These are phyloP conservation scores for Stomatorhinus walkeri DNA, from an alignment of 2,797 vertebrate genomes.

Conservation along the genomic window DNA sequence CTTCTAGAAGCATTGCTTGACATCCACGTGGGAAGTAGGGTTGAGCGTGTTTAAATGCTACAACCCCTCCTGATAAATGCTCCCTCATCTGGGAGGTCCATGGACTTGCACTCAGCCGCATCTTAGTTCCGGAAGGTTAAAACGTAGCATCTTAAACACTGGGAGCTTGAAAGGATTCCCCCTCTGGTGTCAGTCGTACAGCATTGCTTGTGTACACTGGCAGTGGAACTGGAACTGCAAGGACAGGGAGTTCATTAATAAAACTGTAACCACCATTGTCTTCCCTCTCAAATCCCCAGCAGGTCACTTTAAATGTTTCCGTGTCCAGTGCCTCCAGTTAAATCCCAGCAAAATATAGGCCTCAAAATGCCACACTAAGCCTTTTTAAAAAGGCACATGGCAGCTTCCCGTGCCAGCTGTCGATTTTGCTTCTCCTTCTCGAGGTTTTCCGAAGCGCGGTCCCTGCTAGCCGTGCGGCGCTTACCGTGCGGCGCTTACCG, in stretches of 20 bases:
- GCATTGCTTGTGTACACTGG: neutral
- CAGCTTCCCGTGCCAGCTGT: neutral
- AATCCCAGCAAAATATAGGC: neutral
- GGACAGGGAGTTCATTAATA: neutral
- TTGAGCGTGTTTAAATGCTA: constrained; percentile 13
- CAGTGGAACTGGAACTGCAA: neutral
- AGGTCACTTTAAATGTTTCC: neutral
- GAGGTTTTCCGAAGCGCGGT: neutral
- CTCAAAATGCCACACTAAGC: neutral
- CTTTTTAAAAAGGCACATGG: neutral
- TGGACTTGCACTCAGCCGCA: neutral
- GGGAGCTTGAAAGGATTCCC: neutral
- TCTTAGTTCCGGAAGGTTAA: neutral
- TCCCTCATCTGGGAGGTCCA: neutral
- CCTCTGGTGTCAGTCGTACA: neutral
- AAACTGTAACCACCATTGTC: neutral
- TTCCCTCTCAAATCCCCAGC: neutral
- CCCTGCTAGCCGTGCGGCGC: neutral
- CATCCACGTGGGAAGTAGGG: constrained; percentile 24
- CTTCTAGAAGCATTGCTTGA: constrained; percentile 37
- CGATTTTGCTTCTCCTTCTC: neutral
- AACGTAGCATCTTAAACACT: neutral
- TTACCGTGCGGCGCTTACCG: neutral
- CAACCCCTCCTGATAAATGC: neutral
- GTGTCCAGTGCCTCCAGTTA: neutral